Percentiles rank a stretch among this genome's conserved stretches.
These are phyloP conservation scores for Keiferia lycopersicella DNA, from an alignment of 2,888 invertebrate species.

Conservation along the genomic window DNA sequence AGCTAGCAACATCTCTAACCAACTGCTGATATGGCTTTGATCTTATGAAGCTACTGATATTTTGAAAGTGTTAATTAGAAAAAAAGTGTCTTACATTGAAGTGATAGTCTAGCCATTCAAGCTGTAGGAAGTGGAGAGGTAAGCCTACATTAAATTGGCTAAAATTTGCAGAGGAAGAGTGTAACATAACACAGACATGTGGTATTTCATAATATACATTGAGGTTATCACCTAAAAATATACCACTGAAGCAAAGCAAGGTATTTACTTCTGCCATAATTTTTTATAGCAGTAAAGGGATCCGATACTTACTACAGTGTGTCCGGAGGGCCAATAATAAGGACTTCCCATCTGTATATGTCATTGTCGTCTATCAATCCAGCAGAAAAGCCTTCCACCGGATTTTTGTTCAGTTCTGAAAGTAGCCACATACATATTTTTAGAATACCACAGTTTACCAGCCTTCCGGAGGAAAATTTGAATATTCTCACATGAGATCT, in stretches of 20 bases:
- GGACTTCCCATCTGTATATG: conserved; percentile 99
- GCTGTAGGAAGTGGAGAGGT: too few species aligned
- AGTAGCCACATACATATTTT: conserved; percentile 42
- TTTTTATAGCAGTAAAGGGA: neutral
- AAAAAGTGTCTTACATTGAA: too few species aligned
- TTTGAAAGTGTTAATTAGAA: too few species aligned
- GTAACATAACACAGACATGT: neutral
- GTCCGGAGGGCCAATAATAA: conserved; percentile 99
- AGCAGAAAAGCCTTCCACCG: conserved; percentile 99
- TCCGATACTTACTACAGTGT: conserved; percentile 94
- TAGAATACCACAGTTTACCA: neutral
- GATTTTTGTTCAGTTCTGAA: conserved; percentile 99
- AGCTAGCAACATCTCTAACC: too few species aligned
- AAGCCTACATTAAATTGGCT: too few species aligned
- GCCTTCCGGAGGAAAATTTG: neutral
- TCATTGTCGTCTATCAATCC: conserved; percentile 99
- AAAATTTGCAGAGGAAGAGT: neutral
- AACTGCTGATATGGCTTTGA: too few species aligned
- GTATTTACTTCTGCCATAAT: neutral
- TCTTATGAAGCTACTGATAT: too few species aligned
- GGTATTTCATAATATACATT: conserved; percentile 4
- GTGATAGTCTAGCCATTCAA: too few species aligned
- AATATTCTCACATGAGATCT: conserved; percentile 27
- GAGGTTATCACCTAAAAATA: neutral
- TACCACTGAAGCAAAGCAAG: conserved; percentile 1